Conservation (phyloP, 2,797 vertebrate genomes). For the Columba guinea region DNA sequence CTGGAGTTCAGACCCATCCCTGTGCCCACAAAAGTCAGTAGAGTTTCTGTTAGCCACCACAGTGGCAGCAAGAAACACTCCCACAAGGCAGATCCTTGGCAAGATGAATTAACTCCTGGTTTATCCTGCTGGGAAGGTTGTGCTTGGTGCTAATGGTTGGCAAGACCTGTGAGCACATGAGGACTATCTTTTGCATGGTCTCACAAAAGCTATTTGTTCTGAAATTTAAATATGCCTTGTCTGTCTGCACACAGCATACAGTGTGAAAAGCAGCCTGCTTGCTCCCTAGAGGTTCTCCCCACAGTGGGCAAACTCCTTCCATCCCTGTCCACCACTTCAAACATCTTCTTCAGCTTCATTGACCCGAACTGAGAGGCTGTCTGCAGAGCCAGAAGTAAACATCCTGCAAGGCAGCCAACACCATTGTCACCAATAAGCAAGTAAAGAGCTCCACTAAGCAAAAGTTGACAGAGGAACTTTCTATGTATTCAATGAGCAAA, state of each 20-base stretch:
- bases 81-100: neutral
- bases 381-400: neutral
- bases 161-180: neutral
- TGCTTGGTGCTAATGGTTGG: neutral
- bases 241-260: rapidly evolving
- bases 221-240: neutral
- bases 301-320: neutral
- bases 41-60: neutral
- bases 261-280: neutral
- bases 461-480: neutral
- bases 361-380: neutral
- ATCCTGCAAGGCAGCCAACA: neutral
- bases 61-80: neutral
- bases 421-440: neutral
- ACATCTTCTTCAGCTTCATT: neutral
- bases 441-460: neutral
- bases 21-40: neutral
- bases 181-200: neutral
- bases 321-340: neutral
- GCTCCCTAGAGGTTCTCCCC: neutral
- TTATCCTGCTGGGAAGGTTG: neutral
- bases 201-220: neutral
- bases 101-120: neutral
- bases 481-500: neutral
- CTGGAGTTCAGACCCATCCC: neutral